Evolutionary conservation across 2,113 vertebrate genomes (phyloP), one percentile per base, ranked within the genome.

Genomic region (Microtus oregoni): DNA sequence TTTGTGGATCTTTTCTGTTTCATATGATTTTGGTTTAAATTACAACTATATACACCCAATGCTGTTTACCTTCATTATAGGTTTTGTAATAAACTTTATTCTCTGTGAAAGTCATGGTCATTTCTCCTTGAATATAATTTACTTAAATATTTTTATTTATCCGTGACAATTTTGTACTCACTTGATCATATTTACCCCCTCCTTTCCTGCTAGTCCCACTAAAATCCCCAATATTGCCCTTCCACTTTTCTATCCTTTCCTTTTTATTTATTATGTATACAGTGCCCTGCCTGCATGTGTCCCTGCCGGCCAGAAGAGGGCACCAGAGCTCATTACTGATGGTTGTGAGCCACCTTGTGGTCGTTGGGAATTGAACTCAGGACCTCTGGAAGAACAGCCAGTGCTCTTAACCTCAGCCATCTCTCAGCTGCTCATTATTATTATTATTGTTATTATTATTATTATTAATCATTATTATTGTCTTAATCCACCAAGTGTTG

Each of bases 21-120:
- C 10, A 12, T 50, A 85, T 7, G 65, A 41, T 55, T 96, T 63
- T 81, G 95, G 92, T 95, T 91, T 97, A 97, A 94, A 75, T 55
- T 52, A 22, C 10, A 92, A 82, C 70, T 76, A 81, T 91, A 93
- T 90, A 63, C 12, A 86, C 47, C 89, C 19, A 28, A 1, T 93
- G 96, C 94, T 94, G 94, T 82, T 22, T n/a, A 83, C 72, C 97
- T 79, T 92, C 96, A 75, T 89, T 95, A 20, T 92, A 89, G 88
- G 35, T 85, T 94, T 12, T 83, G 6, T 85, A 88, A 61, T 52
- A 93, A 44, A 94, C 77, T 50, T 95, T 90, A 67, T 94, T 98
- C 73, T 67, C 52, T 26, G n/a, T 35, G 30, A 81, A 92, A 88
- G 35, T 96, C 89, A 90, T 97, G 96, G 92, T 96, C 4, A 70